phyloP scores from a whole-genome alignment of 2,797 vertebrate species.

The Hydrophis major region DNA sequence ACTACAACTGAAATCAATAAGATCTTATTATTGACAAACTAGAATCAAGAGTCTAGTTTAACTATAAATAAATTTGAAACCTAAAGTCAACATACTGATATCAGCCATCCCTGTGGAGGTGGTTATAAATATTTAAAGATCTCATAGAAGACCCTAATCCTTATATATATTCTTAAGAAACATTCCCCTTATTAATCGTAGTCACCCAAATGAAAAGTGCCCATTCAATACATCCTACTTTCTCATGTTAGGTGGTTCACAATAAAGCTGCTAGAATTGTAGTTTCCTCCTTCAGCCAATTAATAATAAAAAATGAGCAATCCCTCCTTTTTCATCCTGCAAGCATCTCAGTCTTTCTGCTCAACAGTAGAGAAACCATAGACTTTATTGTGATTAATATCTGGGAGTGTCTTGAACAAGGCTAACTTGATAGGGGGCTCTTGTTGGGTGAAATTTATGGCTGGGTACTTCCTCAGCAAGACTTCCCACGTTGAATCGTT shows the following conservation, averaged over 20 bases:
- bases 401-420: conserved; percentile 68
- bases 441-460: conserved; percentile 77
- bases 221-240: rapidly evolving
- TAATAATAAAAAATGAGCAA: conserved; percentile 29
- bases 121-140: neutral
- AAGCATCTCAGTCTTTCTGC: conserved; percentile 34
- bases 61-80: neutral
- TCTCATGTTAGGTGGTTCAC: rapidly evolving
- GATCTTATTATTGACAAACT: neutral
- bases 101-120: rapidly evolving
- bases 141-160: rapidly evolving
- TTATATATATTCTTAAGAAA: neutral
- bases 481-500: conserved; percentile 79
- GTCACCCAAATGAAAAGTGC: rapidly evolving
- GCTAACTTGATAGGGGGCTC: conserved; percentile 68
- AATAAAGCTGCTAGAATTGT: neutral
- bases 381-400: conserved; percentile 59
- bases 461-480: conserved; percentile 74
- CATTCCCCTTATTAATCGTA: rapidly evolving
- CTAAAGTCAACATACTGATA: neutral
- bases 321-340: conserved; percentile 12
- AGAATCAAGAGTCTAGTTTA: neutral
- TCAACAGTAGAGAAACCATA: conserved; percentile 24
- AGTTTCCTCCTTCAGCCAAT: neutral
- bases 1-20: neutral